Evolutionary conservation across 2,888 invertebrate genomes (phyloP), one percentile per base, ranked within the genome.

Genomic region (Nomada fucata): DNA sequence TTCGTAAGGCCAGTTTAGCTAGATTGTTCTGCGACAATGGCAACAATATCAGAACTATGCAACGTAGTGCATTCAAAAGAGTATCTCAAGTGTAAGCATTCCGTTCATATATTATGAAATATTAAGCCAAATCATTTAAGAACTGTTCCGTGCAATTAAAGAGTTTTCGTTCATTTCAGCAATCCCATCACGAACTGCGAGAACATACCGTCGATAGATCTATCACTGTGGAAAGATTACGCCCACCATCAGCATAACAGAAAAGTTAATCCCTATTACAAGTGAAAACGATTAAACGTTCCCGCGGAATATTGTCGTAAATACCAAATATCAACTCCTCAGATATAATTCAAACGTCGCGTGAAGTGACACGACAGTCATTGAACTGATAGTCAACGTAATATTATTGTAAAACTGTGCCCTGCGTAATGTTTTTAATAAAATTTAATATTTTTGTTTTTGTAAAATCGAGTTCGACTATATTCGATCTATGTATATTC

Each of bases 11-110:
- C 0, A 97, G 96, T 52, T 96, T 97, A 93, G 96, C 97, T 0
- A 95, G 97, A 65, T 93, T 98, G 42, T 94, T 98, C 77, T 98
- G 98, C 91, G 97, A 98, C 92, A 97, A 98, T 93, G 96, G 96
- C 0, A 96, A 96, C 88, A 67, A 91, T 18, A 91, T 93, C 11
- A 79, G 72, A 23, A 69, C 69, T 1, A 93, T 93, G 91, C 93
- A 93, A 79, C 82, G 55, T 1, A 81, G 59, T 78, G 93, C 90
- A 47, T 97, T 97, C 91, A 95, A 96, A 90, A 93, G 95, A 82
- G 95, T 97, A 84, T 96, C 96, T 0, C 89, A 94, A 87, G 91
- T 92, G 96, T 96, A 94, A 94, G 94, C 93, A 83, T 20, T 23
- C 23, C 4, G 2, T 44, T 63, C 9, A 9, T n/a, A 3, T 36